Evolutionary conservation across 1,140 invertebrate species (phyloP).

Genomic region (Venturia canescens): DNA sequence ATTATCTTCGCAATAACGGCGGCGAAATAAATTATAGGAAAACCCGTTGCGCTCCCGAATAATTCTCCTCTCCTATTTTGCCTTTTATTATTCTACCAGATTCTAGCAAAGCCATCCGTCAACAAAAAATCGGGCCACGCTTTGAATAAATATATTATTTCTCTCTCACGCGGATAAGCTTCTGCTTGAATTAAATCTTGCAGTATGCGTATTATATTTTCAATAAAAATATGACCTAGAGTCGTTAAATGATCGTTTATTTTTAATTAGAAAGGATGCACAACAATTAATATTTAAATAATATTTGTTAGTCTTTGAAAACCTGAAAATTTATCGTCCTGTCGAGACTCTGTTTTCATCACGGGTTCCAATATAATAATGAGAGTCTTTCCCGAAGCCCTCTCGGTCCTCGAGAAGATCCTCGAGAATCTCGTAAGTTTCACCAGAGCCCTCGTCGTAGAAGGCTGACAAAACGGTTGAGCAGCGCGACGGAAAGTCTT

Average conservation of each 20-base stretch:
- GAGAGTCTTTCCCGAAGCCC: constrained; percentile 39
- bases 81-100: no score
- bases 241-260: no score
- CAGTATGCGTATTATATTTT: no score
- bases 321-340: not conserved
- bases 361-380: constrained; percentile 46
- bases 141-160: no score
- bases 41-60: no score
- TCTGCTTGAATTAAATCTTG: no score
- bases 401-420: constrained; percentile 39
- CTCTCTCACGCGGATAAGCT: no score
- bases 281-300: not conserved
- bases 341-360: not conserved
- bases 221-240: no score
- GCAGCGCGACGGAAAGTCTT: constrained; percentile 49
- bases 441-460: constrained; percentile 58
- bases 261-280: no score
- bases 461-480: constrained; percentile 47
- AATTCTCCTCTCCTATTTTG: no score
- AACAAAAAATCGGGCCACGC: no score
- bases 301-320: not conserved
- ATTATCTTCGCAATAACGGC: not conserved
- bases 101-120: no score
- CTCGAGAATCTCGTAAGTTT: constrained; percentile 47
- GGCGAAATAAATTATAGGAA: not conserved